Evolutionary conservation across 2,797 vertebrate genomes (phyloP), one percentile per base, ranked within the genome.

Genomic region (Adelosebastes latens): DNA sequence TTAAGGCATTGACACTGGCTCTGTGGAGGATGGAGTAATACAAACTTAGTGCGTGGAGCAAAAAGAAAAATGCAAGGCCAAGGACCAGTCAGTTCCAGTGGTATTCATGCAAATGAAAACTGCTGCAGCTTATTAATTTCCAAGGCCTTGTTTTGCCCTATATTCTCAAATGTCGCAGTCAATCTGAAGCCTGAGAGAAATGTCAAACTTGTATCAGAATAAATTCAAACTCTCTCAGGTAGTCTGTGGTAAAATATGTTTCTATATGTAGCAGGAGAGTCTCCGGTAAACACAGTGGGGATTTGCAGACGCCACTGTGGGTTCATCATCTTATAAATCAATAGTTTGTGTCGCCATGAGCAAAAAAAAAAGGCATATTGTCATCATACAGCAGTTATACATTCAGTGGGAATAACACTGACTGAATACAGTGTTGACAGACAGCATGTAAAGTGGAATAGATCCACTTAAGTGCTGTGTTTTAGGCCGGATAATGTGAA

Each of bases 101-200:
- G 69, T 61, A 68, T 85, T 88, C 85, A 89, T 86, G 88, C 87
- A 91, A 85, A 93, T 92, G 67, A 87, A 90, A 88, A 79, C 79
- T 16, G 63, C 86, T 46, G 76, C 83, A 62, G 81, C 88, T 88
- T 84, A 87, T 93, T 91, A 79, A 67, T 82, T 88, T 89, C 72
- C 88, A 84, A 86, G 90, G 83, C 84, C 88, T 86, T 72, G 85
- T 91, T 89, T 90, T 83, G 83, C 79, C 86, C 89, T 83, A 77
- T 49, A 69, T 85, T 88, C 90, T 89, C 75, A 85, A 92, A 92
- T 90, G 89, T 79, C 83, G 63, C 81, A 79, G 87, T 91, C 87
- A 86, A 79, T 93, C 85, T 69, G 73, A 87, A 75, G 79, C 88
- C 81, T 24, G 75, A 58, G 81, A 86, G 81, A 91, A 89, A 88